These are phyloP conservation scores for Drosophila subobscura DNA, from an alignment of 1,140 invertebrate genomes.

Conservation along the genomic window DNA sequence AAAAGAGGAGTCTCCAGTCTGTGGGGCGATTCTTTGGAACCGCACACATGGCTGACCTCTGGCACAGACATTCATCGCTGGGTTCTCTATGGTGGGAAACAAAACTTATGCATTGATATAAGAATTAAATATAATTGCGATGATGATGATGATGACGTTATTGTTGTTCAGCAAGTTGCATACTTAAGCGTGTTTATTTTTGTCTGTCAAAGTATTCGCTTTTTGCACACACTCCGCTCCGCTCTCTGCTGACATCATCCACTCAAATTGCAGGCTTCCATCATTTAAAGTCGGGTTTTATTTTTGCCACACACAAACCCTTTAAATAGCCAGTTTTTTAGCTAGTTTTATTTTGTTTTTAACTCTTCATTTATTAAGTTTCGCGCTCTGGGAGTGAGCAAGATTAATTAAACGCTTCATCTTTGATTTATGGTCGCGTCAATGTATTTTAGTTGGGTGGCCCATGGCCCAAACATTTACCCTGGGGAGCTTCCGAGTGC, in stretches of 20 bases:
- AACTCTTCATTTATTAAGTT: constrained; percentile 33
- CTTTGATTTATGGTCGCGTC: constrained; percentile 63
- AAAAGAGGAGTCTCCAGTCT: constrained; percentile 13
- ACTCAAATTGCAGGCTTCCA: constrained; percentile 23
- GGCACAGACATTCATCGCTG: constrained; percentile 2
- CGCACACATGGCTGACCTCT: constrained; percentile 59
- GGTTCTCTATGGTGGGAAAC: constrained; percentile 49
- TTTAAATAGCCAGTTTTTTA: constrained; percentile 2
- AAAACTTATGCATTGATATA: constrained; percentile 51
- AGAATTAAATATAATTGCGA: constrained; percentile 48
- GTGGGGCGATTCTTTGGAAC: constrained; percentile 39
- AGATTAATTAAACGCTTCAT: constrained; percentile 69
- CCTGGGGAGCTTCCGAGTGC: constrained; percentile 25
- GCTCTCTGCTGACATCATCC: constrained; percentile 39
- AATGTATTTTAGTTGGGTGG: constrained; percentile 43
- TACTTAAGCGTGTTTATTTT: constrained; percentile 22
- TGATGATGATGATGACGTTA: constrained; percentile 45
- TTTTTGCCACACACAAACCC: constrained; percentile 14
- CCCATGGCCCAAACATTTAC: constrained; percentile 2
- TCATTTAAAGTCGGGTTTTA: constrained; percentile 15
- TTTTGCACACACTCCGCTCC: constrained; percentile 3
- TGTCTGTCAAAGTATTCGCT: constrained; percentile 26
- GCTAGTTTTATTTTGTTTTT: constrained; percentile 15
- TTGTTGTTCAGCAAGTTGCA: constrained; percentile 13
- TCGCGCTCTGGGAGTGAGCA: constrained; percentile 32